phyloP scores from a whole-genome alignment of 2,888 invertebrate genomes.

The Tetramorium bicarinatum region DNA sequence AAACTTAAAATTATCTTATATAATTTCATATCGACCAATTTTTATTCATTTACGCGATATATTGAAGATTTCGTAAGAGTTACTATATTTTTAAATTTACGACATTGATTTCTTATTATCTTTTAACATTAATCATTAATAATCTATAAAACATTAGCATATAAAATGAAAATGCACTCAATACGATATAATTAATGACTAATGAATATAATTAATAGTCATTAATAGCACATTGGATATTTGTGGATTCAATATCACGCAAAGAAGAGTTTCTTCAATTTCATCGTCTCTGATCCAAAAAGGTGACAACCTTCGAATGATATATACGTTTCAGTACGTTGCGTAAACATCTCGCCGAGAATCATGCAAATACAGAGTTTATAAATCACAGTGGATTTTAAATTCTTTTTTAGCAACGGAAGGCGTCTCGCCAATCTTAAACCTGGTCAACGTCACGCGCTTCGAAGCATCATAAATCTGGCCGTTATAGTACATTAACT shows the following conservation, averaged over 20 bases:
- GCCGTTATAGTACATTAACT: not conserved
- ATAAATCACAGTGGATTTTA: constrained; percentile 66
- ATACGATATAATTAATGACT: not conserved
- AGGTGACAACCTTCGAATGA: constrained; percentile 9
- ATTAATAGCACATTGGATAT: not conserved
- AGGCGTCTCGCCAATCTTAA: constrained; percentile 25
- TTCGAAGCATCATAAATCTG: constrained; percentile 52
- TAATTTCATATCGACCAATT: not conserved
- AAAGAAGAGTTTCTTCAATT: not conserved
- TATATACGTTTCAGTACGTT: constrained; percentile 27
- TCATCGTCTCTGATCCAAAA: not conserved
- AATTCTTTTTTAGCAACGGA: constrained; percentile 11
- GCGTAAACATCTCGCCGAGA: constrained; percentile 36
- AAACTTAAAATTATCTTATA: not conserved
- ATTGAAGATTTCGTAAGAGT: not conserved
- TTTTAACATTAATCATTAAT: not conserved
- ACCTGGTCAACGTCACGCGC: constrained; percentile 54
- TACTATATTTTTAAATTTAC: not conserved
- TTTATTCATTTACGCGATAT: not conserved
- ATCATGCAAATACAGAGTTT: constrained; percentile 60
- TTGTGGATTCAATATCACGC: not conserved
- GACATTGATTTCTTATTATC: not conserved
- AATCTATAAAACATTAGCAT: not conserved
- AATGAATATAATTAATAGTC: no score
- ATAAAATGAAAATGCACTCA: not conserved